These are phyloP conservation scores for Herpetotheres cachinnans DNA, from an alignment of 2,113 vertebrate genomes.

Conservation along the genomic window DNA sequence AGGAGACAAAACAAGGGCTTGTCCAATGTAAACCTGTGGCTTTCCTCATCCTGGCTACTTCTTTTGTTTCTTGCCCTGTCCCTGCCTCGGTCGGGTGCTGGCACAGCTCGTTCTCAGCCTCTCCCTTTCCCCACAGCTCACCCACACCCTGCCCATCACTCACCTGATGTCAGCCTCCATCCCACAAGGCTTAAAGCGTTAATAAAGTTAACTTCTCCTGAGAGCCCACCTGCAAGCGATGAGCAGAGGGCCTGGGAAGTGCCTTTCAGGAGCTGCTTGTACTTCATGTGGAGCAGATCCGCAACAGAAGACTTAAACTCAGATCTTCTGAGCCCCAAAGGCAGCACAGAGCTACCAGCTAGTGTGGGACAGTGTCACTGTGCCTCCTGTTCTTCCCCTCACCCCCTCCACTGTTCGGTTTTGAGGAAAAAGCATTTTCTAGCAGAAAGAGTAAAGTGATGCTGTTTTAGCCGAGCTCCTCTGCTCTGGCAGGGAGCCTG, in stretches of 20 bases:
- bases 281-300: neutral
- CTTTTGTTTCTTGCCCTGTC: neutral
- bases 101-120: neutral
- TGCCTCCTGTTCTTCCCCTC: neutral
- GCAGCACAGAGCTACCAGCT: neutral
- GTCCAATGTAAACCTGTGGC: neutral
- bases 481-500: neutral
- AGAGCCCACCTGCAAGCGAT: fast-evolving
- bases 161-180: neutral
- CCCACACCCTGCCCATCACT: neutral
- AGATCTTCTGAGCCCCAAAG: neutral
- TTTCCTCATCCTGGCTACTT: neutral
- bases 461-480: neutral
- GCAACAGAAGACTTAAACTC: neutral
- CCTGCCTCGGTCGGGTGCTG: fast-evolving
- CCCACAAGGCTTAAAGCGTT: neutral
- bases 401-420: neutral
- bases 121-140: neutral
- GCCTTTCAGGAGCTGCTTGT: neutral
- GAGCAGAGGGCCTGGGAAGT: neutral
- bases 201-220: neutral
- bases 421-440: neutral
- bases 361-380: neutral
- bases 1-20: neutral
- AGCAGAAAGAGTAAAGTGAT: neutral